Percentiles rank a stretch among this genome's conserved stretches.
Conservation (phyloP, 2,888 invertebrate species). For the Trisateles emortualis region DNA sequence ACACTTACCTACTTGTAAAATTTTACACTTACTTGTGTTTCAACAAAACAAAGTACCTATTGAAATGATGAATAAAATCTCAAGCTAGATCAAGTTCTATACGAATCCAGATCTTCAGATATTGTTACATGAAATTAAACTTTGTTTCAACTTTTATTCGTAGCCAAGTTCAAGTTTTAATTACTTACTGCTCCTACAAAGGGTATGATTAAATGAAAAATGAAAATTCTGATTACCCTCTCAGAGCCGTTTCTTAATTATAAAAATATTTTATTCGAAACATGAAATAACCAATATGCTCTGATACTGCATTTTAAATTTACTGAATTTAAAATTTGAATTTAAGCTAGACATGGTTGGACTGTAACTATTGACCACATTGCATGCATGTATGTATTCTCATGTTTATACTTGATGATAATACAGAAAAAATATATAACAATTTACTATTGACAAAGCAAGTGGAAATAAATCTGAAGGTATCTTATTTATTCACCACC, state of each 20-base stretch:
- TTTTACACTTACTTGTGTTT: too few species aligned
- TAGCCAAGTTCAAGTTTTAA: not conserved
- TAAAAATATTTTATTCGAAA: not conserved
- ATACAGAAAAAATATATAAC: too few species aligned
- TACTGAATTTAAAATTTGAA: too few species aligned
- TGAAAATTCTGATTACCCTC: not conserved
- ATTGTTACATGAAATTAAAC: not conserved
- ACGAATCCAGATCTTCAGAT: not conserved
- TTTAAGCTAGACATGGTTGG: too few species aligned
- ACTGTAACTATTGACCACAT: too few species aligned
- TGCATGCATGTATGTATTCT: too few species aligned
- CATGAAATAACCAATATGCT: not conserved
- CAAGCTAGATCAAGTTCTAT: not conserved
- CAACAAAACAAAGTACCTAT: not conserved
- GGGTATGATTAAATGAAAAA: conserved; percentile 4
- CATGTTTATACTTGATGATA: too few species aligned
- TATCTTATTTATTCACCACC: too few species aligned
- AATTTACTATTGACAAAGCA: too few species aligned
- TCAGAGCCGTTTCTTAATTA: not conserved
- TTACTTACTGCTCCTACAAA: not conserved
- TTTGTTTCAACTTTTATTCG: not conserved
- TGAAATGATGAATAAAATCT: not conserved
- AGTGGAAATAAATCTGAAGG: too few species aligned
- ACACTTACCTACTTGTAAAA: too few species aligned
- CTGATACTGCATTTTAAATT: not conserved